Conservation (phyloP, 1,140 invertebrate genomes). For the Solen grandis region DNA sequence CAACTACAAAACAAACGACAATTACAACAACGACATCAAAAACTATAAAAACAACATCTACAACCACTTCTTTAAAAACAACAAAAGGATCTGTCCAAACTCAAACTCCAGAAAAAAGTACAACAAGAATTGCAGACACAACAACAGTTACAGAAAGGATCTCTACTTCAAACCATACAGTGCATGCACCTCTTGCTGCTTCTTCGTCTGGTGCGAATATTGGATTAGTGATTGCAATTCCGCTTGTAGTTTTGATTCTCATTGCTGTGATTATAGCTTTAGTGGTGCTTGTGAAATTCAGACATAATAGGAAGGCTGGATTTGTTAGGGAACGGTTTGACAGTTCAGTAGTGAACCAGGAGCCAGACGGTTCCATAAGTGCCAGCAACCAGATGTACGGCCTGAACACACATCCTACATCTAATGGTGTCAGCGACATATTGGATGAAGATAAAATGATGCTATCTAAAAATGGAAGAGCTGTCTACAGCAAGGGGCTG, state of each 20-base stretch:
- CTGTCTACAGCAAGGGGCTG: conserved; percentile 41
- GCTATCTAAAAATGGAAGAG: conserved; percentile 26
- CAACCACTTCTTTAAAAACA: conserved; percentile 4
- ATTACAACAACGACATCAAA: background rate
- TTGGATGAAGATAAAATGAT: conserved; percentile 40
- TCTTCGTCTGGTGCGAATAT: too few species aligned
- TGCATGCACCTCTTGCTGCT: too few species aligned
- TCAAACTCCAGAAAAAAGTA: background rate
- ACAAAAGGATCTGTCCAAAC: background rate
- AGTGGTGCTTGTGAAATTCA: background rate
- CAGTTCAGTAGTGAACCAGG: conserved; percentile 28
- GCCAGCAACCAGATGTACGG: conserved; percentile 51
- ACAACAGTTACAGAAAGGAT: background rate
- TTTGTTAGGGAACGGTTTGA: conserved; percentile 37
- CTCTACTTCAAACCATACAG: conserved; percentile 1
- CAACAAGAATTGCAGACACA: too few species aligned
- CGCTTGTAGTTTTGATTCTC: conserved; percentile 16
- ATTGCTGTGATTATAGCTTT: conserved; percentile 13
- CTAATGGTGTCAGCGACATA: background rate
- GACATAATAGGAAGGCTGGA: conserved; percentile 2
- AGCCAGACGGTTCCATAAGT: conserved; percentile 15
- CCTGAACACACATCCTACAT: conserved; percentile 23
- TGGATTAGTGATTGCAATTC: conserved; percentile 20
- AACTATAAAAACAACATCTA: background rate
- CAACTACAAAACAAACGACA: conserved; percentile 13